A percentile compares a stretch with the other conserved stretches of the same genome.
Conservation (phyloP, 2,113 vertebrate species). For the Gnathonemus longibarbis region DNA sequence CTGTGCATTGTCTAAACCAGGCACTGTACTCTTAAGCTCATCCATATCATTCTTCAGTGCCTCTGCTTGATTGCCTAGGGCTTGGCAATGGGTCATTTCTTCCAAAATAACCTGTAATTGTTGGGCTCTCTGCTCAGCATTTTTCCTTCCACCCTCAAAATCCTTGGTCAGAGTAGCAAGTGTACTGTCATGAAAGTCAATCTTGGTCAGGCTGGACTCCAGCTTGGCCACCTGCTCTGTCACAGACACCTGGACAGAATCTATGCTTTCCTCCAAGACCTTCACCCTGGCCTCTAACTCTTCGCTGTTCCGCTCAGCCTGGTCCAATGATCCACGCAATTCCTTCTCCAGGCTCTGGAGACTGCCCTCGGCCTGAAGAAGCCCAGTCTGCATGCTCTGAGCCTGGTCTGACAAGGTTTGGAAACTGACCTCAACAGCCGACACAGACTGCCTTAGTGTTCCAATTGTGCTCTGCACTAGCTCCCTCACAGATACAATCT, state of each 20-base stretch:
- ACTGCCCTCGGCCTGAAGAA: conserved; percentile 45
- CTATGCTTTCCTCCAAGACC: conserved; percentile 57
- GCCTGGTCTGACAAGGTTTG: conserved; percentile 55
- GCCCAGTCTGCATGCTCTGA: conserved; percentile 50
- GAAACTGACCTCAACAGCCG: conserved; percentile 52
- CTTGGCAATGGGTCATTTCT: conserved; percentile 51
- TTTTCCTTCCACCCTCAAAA: conserved; percentile 31
- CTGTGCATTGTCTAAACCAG: conserved; percentile 49
- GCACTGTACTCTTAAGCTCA: conserved; percentile 55
- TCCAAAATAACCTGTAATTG: conserved; percentile 32
- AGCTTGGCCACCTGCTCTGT: conserved; percentile 53
- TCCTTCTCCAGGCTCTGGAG: conserved; percentile 47
- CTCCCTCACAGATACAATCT: conserved; percentile 71
- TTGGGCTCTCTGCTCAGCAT: conserved; percentile 40
- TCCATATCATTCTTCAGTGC: conserved; percentile 54
- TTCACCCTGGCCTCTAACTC: conserved; percentile 63
- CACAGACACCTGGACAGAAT: conserved; percentile 36
- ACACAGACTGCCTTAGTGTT: conserved; percentile 63
- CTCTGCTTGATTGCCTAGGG: conserved; percentile 45
- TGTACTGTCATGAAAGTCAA: conserved; percentile 54
- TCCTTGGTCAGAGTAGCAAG: conserved; percentile 49
- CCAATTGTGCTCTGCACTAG: conserved; percentile 62
- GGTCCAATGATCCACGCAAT: conserved; percentile 39
- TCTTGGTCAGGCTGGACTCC: conserved; percentile 57
- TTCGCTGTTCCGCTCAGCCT: conserved; percentile 49